These are phyloP conservation scores for Sphaeramia orbicularis DNA, from an alignment of 2,797 vertebrate species.

Conservation along the genomic window DNA sequence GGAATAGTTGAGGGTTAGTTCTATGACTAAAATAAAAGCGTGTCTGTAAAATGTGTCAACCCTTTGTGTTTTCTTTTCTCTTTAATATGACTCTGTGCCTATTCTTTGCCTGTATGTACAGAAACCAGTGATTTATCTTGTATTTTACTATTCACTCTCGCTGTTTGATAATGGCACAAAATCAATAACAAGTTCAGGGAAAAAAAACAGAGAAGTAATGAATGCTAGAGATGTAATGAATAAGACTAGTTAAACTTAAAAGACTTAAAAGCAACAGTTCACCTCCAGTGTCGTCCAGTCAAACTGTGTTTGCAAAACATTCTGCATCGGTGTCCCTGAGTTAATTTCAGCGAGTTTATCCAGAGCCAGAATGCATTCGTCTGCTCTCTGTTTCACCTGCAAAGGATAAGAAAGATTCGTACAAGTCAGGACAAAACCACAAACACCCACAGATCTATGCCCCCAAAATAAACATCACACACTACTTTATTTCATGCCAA, in stretches of 20 bases:
- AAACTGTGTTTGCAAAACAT: conserved; percentile 87
- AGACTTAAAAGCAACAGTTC: conserved; percentile 18
- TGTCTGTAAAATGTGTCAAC: too few species aligned
- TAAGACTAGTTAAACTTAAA: neutral
- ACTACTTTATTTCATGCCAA: neutral
- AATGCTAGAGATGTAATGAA: too few species aligned
- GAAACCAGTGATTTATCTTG: too few species aligned
- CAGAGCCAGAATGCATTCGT: conserved; percentile 92
- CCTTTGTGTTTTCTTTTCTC: too few species aligned
- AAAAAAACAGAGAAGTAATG: too few species aligned
- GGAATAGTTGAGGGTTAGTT: too few species aligned
- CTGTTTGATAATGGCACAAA: too few species aligned
- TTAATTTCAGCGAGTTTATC: conserved; percentile 88
- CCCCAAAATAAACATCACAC: neutral
- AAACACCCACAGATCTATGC: neutral
- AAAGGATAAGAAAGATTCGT: neutral
- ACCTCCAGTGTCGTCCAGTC: conserved; percentile 90
- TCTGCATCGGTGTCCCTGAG: conserved; percentile 84
- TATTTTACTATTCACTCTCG: too few species aligned
- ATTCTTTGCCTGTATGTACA: too few species aligned
- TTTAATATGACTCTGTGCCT: too few species aligned
- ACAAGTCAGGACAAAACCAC: neutral
- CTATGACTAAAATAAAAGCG: too few species aligned
- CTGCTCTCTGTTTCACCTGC: conserved; percentile 91
- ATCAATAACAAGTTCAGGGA: too few species aligned